Conservation (phyloP, 2,113 vertebrate genomes). For the Marmota flaviventris region DNA sequence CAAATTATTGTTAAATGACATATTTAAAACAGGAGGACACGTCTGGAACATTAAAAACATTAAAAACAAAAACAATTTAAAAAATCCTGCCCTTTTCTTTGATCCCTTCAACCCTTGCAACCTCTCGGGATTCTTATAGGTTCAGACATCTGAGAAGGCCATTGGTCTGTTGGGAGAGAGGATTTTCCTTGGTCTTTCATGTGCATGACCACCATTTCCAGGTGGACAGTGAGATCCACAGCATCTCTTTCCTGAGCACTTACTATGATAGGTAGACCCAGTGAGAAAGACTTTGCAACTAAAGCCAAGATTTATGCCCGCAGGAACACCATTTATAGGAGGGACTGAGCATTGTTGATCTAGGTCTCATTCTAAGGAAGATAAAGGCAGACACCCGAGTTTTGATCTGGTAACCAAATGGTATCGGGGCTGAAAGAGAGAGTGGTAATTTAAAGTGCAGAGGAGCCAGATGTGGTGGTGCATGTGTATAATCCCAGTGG, state of each 20-base stretch:
- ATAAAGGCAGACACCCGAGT: neutral
- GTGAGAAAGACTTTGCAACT: neutral
- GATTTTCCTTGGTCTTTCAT: neutral
- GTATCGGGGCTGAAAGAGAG: neutral
- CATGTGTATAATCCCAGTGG: too few relatives aligned
- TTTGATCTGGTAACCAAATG: neutral
- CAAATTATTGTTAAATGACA: neutral
- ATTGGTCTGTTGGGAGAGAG: neutral
- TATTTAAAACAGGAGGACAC: neutral
- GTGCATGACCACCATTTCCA: neutral
- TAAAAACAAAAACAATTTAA: neutral
- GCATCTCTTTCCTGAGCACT: neutral
- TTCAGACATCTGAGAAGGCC: neutral
- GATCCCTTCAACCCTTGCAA: neutral
- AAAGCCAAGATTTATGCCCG: neutral
- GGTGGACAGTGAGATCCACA: neutral
- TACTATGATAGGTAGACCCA: neutral
- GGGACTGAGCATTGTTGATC: neutral
- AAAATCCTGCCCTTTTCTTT: neutral
- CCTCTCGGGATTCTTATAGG: neutral
- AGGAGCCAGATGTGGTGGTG: neutral
- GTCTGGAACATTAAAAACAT: neutral
- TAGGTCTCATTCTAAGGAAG: neutral
- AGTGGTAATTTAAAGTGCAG: neutral
- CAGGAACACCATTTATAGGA: accelerated